A percentile compares a stretch with the other conserved stretches of the same genome.
Evolutionary conservation across 2,113 vertebrate genomes (phyloP).

Genomic region (Psammodynastes pulverulentus): DNA sequence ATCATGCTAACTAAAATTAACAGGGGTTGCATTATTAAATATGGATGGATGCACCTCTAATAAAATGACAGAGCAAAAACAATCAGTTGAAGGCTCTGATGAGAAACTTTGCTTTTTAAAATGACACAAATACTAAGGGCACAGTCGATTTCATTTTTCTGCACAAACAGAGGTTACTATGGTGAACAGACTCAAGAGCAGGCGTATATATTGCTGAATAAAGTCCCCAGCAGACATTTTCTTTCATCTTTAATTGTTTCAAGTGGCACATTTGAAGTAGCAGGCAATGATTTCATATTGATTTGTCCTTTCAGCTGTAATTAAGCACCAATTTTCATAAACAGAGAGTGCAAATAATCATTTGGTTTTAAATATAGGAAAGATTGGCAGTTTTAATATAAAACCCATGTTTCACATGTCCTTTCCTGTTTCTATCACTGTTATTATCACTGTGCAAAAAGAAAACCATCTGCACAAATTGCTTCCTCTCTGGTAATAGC

Average conservation of each 20-base stretch:
- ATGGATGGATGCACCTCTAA: not conserved
- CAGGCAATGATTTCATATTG: slow-evolving; percentile 57
- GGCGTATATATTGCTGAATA: slow-evolving; percentile 39
- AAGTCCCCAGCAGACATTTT: slow-evolving; percentile 63
- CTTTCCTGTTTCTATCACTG: slow-evolving; percentile 29
- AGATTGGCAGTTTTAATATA: slow-evolving; percentile 46
- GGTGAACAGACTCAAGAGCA: slow-evolving; percentile 52
- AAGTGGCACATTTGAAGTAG: slow-evolving; percentile 56
- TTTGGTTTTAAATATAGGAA: slow-evolving; percentile 46
- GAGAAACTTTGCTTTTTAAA: slow-evolving; percentile 17
- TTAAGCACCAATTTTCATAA: slow-evolving; percentile 62
- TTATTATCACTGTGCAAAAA: slow-evolving; percentile 43
- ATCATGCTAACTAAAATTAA: not conserved
- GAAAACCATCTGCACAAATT: slow-evolving; percentile 48
- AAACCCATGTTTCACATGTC: not conserved
- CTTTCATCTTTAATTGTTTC: slow-evolving; percentile 71
- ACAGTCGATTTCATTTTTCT: slow-evolving; percentile 52
- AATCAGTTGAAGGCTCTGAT: not conserved
- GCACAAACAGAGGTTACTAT: slow-evolving; percentile 72
- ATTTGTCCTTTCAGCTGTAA: slow-evolving; percentile 64
- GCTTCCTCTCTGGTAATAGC: slow-evolving; percentile 15
- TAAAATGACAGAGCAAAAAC: not conserved
- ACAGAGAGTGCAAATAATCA: slow-evolving; percentile 44
- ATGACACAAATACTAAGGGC: slow-evolving; percentile 40
- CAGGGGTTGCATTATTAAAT: not conserved